Evolutionary conservation across 2,797 vertebrate genomes (phyloP), one percentile per base, ranked within the genome.

Genomic region (Limosa lapponica): DNA sequence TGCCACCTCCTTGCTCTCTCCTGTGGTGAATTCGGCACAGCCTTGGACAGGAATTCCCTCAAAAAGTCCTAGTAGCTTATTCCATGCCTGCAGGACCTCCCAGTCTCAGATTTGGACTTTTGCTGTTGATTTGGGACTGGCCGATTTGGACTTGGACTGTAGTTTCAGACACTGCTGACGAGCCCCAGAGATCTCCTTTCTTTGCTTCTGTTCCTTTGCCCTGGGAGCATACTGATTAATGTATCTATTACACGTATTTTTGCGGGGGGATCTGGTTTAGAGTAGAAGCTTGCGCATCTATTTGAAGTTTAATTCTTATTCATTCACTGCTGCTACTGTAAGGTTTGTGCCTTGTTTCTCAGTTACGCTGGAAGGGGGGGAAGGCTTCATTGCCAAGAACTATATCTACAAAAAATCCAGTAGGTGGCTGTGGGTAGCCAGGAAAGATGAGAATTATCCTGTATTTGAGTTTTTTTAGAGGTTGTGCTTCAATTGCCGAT

Each of bases 381-480:
- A 72, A 59, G 27, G 30, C 66, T 86, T 80, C 46, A 0, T 48
- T 82, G 85, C 89, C 89, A 90, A 90, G 85, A 88, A n/a, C 65
- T 71, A 0, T 49, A 39, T 86, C 90, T 89, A 39, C 96, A 89
- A 30, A 65, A 84, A 95, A 52, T 89, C 89, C 80, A 81, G 87
- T 69, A 78, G 90, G 81, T 91, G 87, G 81, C 84, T 87, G 91
- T 94, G 96, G 95, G 87, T 84, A 89, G 93, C 94, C 70, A 59
- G 80, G 89, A 82, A 96, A 96, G 73, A 94, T 84, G 91, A 95
- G 94, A 93, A 90, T 93, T 73, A 75, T 49, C 66, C 93, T 28
- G 17, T 16, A 2, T n/a, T 86, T 36, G 37, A 16, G 10, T 46
- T 65, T 80, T 87, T 71, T 46, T 30, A 28, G 70, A 79, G 73